These are phyloP conservation scores for Hyperoplus lanceolatus DNA, from an alignment of 2,797 vertebrate genomes.

Conservation along the genomic window DNA sequence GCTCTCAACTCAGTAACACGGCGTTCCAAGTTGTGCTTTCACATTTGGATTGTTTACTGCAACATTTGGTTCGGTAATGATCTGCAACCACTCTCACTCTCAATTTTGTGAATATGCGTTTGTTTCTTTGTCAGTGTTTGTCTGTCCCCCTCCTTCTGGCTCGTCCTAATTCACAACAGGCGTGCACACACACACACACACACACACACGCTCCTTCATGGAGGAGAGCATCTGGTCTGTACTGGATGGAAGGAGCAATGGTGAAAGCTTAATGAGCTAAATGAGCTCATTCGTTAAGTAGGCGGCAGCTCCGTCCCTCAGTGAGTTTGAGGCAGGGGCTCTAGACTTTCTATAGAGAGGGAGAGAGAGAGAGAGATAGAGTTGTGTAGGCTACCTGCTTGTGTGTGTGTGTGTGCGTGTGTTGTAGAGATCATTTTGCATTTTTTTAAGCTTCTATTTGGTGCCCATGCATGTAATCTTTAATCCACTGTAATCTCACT, in stretches of 20 bases:
- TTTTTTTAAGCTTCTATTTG: background rate
- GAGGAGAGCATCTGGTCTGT: conserved; percentile 57
- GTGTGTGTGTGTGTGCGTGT: conserved; percentile 9
- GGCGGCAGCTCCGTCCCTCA: conserved; percentile 44
- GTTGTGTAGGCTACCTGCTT: background rate
- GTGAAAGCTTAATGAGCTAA: conserved; percentile 65
- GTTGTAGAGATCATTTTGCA: background rate
- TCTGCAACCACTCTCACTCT: background rate
- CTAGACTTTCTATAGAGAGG: conserved; percentile 22
- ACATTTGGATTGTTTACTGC: conserved; percentile 2
- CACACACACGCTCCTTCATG: background rate
- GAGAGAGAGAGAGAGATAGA: background rate
- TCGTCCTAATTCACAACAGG: background rate
- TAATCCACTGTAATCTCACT: conserved; percentile 26
- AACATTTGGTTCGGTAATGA: conserved; percentile 31
- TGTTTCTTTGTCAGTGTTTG: conserved; percentile 12
- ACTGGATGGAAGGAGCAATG: conserved; percentile 23
- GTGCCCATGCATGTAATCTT: conserved; percentile 6
- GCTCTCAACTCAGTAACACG: background rate
- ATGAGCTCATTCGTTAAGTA: conserved; percentile 54
- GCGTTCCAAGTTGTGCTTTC: background rate
- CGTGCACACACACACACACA: background rate
- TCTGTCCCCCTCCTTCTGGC: conserved; percentile 5
- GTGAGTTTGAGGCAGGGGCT: conserved; percentile 33
- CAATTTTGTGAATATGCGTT: background rate